A percentile compares a stretch with the other conserved stretches of the same genome.
Evolutionary conservation across 2,888 invertebrate species (phyloP).

Genomic region (Octonoba sinensis): DNA sequence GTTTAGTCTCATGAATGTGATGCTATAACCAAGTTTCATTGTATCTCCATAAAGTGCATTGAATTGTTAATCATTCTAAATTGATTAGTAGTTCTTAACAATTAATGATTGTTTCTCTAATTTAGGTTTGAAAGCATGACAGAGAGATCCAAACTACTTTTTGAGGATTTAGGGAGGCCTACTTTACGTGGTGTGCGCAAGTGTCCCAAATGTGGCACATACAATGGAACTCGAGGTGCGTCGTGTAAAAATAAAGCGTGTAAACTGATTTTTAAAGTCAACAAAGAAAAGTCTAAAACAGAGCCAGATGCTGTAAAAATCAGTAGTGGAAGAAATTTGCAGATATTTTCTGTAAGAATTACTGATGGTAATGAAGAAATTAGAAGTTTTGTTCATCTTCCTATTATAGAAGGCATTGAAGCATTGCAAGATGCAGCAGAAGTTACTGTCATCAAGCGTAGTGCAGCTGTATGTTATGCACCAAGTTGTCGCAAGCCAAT

Average conservation of each 20-base stretch:
- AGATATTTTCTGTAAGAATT: slow-evolving; percentile 79
- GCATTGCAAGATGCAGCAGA: slow-evolving; percentile 51
- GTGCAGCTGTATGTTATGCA: slow-evolving; percentile 75
- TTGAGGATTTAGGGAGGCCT: slow-evolving; percentile 77
- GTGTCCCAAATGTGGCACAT: slow-evolving; percentile 82
- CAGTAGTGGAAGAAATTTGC: slow-evolving; percentile 75
- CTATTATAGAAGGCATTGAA: slow-evolving; percentile 67
- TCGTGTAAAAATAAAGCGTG: slow-evolving; percentile 81
- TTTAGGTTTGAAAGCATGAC: slow-evolving; percentile 20
- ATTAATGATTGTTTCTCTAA: too few species aligned
- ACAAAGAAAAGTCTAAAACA: slow-evolving; percentile 74
- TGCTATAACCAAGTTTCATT: too few species aligned
- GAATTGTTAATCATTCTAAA: too few species aligned
- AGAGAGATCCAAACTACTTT: slow-evolving; percentile 67
- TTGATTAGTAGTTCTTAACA: too few species aligned
- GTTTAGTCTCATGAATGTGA: too few species aligned
- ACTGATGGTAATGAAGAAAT: slow-evolving; percentile 80
- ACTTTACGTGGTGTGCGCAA: slow-evolving; percentile 81
- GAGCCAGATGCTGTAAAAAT: slow-evolving; percentile 79
- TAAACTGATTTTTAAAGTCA: slow-evolving; percentile 78
- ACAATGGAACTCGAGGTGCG: slow-evolving; percentile 82
- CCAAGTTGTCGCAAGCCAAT: slow-evolving; percentile 72
- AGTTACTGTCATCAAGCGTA: slow-evolving; percentile 71
- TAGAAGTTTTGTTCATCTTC: slow-evolving; percentile 80
- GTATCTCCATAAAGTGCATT: too few species aligned